A percentile compares a stretch with the other conserved stretches of the same genome.
Conservation (phyloP, 2,797 vertebrate species). For the Arctocebus calabarensis region DNA sequence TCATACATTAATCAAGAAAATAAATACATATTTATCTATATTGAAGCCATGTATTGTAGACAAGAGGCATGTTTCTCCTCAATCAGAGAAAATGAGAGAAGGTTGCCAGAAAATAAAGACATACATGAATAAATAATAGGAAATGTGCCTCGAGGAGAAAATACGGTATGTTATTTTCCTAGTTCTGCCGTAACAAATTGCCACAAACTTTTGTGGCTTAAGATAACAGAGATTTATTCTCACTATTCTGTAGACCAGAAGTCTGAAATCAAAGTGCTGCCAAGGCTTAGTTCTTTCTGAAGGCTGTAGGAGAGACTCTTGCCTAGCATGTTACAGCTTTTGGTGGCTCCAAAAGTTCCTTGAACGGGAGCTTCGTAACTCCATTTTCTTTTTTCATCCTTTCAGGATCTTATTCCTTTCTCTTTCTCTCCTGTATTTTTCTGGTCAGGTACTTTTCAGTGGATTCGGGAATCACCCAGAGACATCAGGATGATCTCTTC, state of each 20-base stretch:
- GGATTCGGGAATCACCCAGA: neutral
- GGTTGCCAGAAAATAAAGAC: neutral
- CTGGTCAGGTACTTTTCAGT: neutral
- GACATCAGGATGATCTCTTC: neutral
- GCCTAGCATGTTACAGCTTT: neutral
- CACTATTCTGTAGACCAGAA: neutral
- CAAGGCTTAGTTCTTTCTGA: too few species aligned
- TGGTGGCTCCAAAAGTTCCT: neutral
- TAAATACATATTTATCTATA: neutral
- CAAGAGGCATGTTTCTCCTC: neutral
- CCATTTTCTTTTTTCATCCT: neutral
- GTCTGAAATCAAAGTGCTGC: neutral
- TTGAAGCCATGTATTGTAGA: neutral
- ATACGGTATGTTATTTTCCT: neutral
- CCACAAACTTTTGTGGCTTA: neutral
- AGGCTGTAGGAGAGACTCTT: fast-evolving
- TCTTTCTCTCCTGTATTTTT: neutral
- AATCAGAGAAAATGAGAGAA: neutral
- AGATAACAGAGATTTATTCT: neutral
- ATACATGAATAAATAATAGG: neutral
- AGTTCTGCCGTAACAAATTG: neutral
- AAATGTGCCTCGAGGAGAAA: neutral
- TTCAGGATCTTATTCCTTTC: neutral
- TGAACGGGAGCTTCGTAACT: neutral
- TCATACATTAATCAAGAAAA: neutral